Evolutionary conservation across 2,888 invertebrate genomes (phyloP).

Genomic region (Scaptomyza parva): DNA sequence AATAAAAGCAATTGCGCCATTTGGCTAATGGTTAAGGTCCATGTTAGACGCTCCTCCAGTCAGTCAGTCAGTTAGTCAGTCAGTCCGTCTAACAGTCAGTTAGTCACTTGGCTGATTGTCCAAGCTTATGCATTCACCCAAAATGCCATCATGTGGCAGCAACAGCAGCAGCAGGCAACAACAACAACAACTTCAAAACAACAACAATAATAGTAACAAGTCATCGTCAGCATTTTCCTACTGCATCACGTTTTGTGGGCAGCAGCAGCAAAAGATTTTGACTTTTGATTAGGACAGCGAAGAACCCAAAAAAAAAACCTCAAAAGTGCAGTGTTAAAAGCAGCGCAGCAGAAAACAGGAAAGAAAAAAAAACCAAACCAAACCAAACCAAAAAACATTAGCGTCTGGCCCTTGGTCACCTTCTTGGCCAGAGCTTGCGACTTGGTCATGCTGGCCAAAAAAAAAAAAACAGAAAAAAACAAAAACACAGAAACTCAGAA

Average conservation of each 20-base stretch:
- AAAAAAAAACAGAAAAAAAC: too few species aligned
- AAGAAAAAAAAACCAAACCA: conserved; percentile 1
- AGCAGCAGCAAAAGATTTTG: conserved; percentile 74
- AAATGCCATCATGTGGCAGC: conserved; percentile 68
- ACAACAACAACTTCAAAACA: conserved; percentile 1
- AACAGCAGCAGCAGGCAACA: conserved; percentile 23
- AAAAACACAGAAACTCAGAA: too few species aligned
- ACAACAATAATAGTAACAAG: conserved; percentile 45
- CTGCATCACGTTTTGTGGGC: conserved; percentile 83
- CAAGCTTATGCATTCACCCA: conserved; percentile 66
- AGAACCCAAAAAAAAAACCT: conserved; percentile 33
- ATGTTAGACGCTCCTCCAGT: conserved; percentile 65
- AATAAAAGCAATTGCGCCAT: conserved; percentile 81
- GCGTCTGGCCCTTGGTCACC: conserved; percentile 63
- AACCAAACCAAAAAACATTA: conserved; percentile 32
- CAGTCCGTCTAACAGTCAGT: conserved; percentile 24
- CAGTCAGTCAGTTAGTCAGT: conserved; percentile 19
- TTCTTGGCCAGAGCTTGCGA: conserved; percentile 36
- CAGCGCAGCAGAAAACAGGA: conserved; percentile 26
- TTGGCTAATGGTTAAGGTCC: conserved; percentile 77
- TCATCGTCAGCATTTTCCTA: conserved; percentile 82
- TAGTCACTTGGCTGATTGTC: conserved; percentile 55
- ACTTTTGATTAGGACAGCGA: conserved; percentile 74
- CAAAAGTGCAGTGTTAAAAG: conserved; percentile 27
- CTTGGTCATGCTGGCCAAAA: conserved; percentile 57